These are phyloP conservation scores for Mimas tiliae DNA, from an alignment of 2,888 invertebrate genomes.

Conservation along the genomic window DNA sequence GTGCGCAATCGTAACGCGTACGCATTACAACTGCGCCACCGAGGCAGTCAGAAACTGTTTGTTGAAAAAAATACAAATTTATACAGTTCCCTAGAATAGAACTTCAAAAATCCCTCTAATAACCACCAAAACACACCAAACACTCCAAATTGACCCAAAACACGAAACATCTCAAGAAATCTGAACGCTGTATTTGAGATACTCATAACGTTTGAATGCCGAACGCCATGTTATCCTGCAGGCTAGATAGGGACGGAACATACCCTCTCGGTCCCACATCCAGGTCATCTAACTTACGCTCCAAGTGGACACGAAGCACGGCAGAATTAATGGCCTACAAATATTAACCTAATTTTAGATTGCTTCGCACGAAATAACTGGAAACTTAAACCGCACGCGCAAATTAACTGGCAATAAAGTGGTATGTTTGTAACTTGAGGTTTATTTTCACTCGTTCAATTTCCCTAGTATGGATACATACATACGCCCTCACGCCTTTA, in stretches of 20 bases:
- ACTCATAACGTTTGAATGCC: neutral
- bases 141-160: neutral
- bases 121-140: too few relatives aligned
- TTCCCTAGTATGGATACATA: too few relatives aligned
- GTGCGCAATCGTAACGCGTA: too few relatives aligned
- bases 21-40: too few relatives aligned
- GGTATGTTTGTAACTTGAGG: too few relatives aligned
- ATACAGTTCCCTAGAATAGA: too few relatives aligned
- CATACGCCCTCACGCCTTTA: too few relatives aligned
- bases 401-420: neutral
- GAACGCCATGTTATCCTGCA: neutral
- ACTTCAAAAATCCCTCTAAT: too few relatives aligned
- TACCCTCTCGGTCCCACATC: slow-evolving; percentile 36
- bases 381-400: slow-evolving; percentile 1
- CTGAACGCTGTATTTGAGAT: neutral
- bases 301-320: slow-evolving; percentile 52
- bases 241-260: slow-evolving; percentile 2
- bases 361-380: slow-evolving; percentile 30
- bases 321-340: slow-evolving; percentile 62
- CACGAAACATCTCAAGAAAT: neutral
- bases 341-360: slow-evolving; percentile 73
- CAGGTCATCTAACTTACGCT: slow-evolving; percentile 54
- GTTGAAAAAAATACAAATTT: too few relatives aligned
- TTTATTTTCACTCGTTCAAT: too few relatives aligned
- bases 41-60: too few relatives aligned